Evolutionary conservation across 1,140 invertebrate genomes (phyloP), one percentile per base, ranked within the genome.

Genomic region (Ceratina japonica): DNA sequence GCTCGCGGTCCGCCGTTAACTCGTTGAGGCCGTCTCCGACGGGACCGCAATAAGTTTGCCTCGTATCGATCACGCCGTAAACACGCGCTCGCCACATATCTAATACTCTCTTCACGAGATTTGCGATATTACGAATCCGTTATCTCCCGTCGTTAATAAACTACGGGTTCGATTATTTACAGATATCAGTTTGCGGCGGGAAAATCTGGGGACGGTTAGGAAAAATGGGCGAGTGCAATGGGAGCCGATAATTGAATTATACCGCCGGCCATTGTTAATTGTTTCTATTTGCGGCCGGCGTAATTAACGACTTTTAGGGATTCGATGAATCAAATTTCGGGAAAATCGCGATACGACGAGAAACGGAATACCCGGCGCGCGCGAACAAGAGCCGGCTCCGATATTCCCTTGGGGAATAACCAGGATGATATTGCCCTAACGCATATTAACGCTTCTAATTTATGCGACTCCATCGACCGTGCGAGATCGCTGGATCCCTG

Each of bases 391-490:
- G 27, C 58, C 27, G 54, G 59, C 62, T 27, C 70, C 70, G 64
- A 76, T 73, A 37, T 15, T 83, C 79, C 79, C 86, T 81, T 81
- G 76, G 74, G 74, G 80, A 84, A 87, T 88, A 89, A 84, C 75
- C 79, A 84, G 68, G 74, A 87, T 87, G 78, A 82, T 81, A 89
- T 87, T 83, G 82, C 59, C 65, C 80, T 82, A 83, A 87, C 77
- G 73, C 79, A 75, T 88, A 89, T 89, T 88, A 87, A 86, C 85
- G 83, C 82, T 79, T 87, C 85, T 89, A 89, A 89, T 89, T 89
- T 89, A 89, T 88, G 82, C 81, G 77, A 74, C 76, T 77, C 83
- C 77, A 86, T 88, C 81, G 82, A 83, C 78, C 78, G 80, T 86
- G 73, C 80, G 75, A 87, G 83, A 84, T 85, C 78, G 69, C 73